Base-by-base conservation (phyloP, 2,888 invertebrate species). In the Tachystola acroxantha region DNA sequence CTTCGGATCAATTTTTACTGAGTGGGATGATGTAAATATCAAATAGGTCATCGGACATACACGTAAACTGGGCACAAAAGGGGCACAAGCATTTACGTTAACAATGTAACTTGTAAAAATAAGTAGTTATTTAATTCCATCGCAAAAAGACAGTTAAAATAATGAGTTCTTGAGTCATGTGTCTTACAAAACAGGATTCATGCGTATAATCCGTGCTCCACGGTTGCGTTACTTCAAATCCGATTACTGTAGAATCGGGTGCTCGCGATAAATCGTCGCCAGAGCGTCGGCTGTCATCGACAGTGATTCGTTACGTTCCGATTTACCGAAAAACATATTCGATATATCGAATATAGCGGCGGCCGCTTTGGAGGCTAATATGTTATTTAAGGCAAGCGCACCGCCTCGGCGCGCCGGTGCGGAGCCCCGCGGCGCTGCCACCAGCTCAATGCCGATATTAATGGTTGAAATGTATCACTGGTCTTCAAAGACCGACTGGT, bases 311-410 rank as follows among this genome's bases (percentile, higher is more conserved):
- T 73, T 76, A 72, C 77, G 78, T 73, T 59, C 67, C 66, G 74
- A 64, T 74, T 76, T 75, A 76, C 75, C 74, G 68, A 73, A 74
- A 69, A 70, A 66, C 58, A 57, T 64, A 61, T 66, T 64, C 63
- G 65, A 64, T 57, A 59, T 57, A 59, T 50, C 55, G 71, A 74
- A 76, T 78, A 75, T 75, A 64, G 66, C 67, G 74, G 72, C 79
- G 77, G 80, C 54, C 58, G 71, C 80, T 80, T 80, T 79, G 73
- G 68, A 61, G 64, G 53, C 78, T 82, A 81, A 82, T 79, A 70
- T 76, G 78, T 79, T 79, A 79, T 77, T 77, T 74, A 75, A 71
- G 65, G 70, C 63, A 58, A 16, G 16, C 16, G 16, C 16, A 16
- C 16, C 16, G 16, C 16, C 16, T 3, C 16, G 53, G 57, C 63